phyloP scores from a whole-genome alignment of 2,888 invertebrate species.

The Apoderus coryli region DNA sequence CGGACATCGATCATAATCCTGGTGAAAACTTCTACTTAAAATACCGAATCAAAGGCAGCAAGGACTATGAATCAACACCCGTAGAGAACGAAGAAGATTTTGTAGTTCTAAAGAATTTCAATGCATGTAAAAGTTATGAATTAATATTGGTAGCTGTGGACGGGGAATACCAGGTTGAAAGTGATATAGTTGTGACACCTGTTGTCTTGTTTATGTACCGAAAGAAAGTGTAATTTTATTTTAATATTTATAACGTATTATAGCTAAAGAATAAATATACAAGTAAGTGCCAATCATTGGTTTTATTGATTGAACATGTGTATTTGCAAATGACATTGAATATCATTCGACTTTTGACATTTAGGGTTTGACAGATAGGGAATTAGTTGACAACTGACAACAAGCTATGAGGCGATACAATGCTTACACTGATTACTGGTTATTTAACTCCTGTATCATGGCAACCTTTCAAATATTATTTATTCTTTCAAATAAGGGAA shows the following conservation, averaged over 20 bases:
- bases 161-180: constrained; percentile 24
- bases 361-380: too few relatives aligned
- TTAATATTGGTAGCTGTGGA: constrained; percentile 24
- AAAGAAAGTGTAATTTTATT: constrained; percentile 1
- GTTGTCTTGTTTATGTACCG: constrained; percentile 19
- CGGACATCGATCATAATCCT: constrained; percentile 24
- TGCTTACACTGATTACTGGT: too few relatives aligned
- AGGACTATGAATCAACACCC: constrained; percentile 20
- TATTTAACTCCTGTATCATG: too few relatives aligned
- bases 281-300: too few relatives aligned
- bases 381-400: too few relatives aligned
- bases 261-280: constrained; percentile 1
- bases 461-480: too few relatives aligned
- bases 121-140: constrained; percentile 25
- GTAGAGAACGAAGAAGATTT: constrained; percentile 23
- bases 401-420: too few relatives aligned
- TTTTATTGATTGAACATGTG: too few relatives aligned
- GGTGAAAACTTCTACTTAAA: constrained; percentile 26
- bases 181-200: constrained; percentile 22
- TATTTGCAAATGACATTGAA: too few relatives aligned
- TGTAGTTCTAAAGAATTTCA: constrained; percentile 22
- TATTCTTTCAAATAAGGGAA: too few relatives aligned
- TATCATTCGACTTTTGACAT: too few relatives aligned
- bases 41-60: constrained; percentile 21
- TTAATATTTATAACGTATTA: not conserved